These are phyloP conservation scores for Poeciliopsis gracilis DNA, from an alignment of 2,797 vertebrate species.

Conservation along the genomic window DNA sequence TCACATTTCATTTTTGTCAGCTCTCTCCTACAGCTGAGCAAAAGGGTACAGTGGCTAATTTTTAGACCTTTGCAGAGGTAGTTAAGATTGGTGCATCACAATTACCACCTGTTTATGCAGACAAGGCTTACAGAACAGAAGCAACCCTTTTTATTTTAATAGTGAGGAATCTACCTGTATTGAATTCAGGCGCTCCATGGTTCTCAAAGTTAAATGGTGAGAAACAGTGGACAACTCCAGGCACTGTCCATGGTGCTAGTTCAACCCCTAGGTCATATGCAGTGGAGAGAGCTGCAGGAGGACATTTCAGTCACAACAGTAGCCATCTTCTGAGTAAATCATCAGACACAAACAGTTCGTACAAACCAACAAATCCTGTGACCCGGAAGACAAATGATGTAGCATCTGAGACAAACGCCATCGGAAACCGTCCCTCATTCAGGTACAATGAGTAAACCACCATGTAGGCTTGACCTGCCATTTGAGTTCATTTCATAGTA, in stretches of 20 bases:
- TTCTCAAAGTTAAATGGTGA: background rate
- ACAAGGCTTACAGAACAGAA: background rate
- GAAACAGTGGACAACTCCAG: background rate
- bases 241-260: conserved; percentile 1
- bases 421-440: too few relatives aligned
- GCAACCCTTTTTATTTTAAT: background rate
- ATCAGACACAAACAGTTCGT: background rate
- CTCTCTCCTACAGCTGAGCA: too few relatives aligned
- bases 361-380: background rate
- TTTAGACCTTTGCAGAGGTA: too few relatives aligned
- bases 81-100: background rate
- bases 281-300: background rate
- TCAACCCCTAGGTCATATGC: background rate
- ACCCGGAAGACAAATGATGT: background rate
- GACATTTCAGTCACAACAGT: background rate
- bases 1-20: too few relatives aligned
- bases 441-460: too few relatives aligned
- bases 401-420: too few relatives aligned
- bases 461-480: too few relatives aligned
- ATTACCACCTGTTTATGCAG: background rate
- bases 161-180: background rate
- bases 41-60: too few relatives aligned
- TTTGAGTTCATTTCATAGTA: too few relatives aligned
- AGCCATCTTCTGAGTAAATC: background rate
- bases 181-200: background rate